A percentile compares a stretch with the other conserved stretches of the same genome.
phyloP scores from a whole-genome alignment of 2,797 vertebrate species.

The Hippoglossus hippoglossus region DNA sequence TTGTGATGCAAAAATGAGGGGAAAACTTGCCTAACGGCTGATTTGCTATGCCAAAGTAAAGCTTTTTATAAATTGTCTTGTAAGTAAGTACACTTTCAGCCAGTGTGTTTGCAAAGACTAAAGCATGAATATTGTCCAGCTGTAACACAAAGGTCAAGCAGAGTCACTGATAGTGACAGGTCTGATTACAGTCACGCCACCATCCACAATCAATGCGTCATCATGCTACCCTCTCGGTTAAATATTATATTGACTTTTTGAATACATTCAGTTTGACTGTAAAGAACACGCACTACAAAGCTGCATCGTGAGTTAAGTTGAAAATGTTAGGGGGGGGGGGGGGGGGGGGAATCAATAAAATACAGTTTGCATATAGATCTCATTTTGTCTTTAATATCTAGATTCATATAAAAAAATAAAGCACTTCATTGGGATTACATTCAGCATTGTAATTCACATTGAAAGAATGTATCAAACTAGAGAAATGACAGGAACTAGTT shows the following conservation, averaged over 20 bases:
- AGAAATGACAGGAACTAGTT: background rate
- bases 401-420: conserved; percentile 46
- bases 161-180: conserved; percentile 19
- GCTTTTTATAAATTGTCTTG: background rate
- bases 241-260: background rate
- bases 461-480: background rate
- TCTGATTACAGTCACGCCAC: conserved; percentile 20
- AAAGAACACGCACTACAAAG: background rate
- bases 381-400: background rate
- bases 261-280: background rate
- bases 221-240: too few species aligned
- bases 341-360: background rate
- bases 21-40: background rate
- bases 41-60: background rate
- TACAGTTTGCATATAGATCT: background rate
- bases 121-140: conserved; percentile 1
- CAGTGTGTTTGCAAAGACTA: background rate
- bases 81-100: background rate
- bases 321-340: too few species aligned
- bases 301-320: too few species aligned
- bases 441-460: conserved; percentile 13
- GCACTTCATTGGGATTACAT: background rate
- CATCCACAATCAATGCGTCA: too few species aligned
- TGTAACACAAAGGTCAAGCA: conserved; percentile 38
- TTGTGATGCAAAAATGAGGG: background rate